Base-by-base conservation (phyloP, 2,888 invertebrate species). In the Chymomyza fuscimana region DNA sequence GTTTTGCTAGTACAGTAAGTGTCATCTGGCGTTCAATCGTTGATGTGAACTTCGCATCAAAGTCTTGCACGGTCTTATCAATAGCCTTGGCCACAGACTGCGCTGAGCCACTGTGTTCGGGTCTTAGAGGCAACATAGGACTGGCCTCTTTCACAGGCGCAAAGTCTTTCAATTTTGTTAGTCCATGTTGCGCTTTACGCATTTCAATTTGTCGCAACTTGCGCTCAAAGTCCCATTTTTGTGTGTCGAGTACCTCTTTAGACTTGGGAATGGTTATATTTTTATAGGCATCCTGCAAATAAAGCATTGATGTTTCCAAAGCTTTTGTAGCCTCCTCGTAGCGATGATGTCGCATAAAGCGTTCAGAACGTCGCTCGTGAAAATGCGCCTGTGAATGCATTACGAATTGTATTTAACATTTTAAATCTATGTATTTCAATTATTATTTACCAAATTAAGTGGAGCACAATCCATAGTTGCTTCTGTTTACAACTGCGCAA, bases 261-360 rank as follows among this genome's bases (percentile, higher is more conserved):
- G 90, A 89, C 67, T 90, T 89, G 0, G 87, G 80, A 9, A 89
- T 78, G n/a, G 80, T 68, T 0, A 89, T 85, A 6, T 81, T 84
- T 73, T 91, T 91, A 54, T 90, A 88, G 0, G 91, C 91, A 68
- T 91, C 90, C 65, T 89, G 89, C 4, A 91, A 69, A 65, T 90
- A 91, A 0, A 89, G 76, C 22, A 91, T 40, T 0, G 92, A 89
- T 0, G 89, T 90, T 74, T 91, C 87, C 60, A 91, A 74, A 1
- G 91, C 91, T 60, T 91, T 90, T 4, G 87, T 85, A 4, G 92
- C 92, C 36, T 91, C 92, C 40, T 91, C 91, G 46, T 89, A 91
- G 4, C 90, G 88, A 73, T 91, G 87, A 7, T 88, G 83, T 19
- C 87, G 89, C 0, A 91, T 74, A 46, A 90, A 87, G 32, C 89